These are phyloP conservation scores for Smittia sp. DNA, from an alignment of 2,888 invertebrate species.

Conservation along the genomic window DNA sequence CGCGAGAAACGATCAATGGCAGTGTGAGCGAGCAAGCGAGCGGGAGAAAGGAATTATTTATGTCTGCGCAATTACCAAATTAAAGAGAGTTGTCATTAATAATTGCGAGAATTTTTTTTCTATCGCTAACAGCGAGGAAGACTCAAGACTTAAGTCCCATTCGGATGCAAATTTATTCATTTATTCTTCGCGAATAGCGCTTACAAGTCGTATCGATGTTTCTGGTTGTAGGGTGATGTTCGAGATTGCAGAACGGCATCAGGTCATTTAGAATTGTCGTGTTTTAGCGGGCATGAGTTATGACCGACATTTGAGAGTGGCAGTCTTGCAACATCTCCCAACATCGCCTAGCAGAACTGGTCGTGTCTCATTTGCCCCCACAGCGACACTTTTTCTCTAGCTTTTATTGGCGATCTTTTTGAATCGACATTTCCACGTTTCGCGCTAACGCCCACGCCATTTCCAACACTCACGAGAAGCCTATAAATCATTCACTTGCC, in stretches of 20 bases:
- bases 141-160: neutral
- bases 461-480: neutral
- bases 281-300: neutral
- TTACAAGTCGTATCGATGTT: neutral
- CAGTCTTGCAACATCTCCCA: conserved; percentile 22
- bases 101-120: neutral
- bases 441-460: neutral
- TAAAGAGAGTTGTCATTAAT: neutral
- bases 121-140: neutral
- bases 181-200: neutral
- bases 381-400: conserved; percentile 2
- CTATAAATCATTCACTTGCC: conserved; percentile 37
- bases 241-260: neutral
- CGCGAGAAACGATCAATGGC: neutral
- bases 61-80: conserved; percentile 13
- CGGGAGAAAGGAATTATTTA: neutral
- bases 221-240: conserved; percentile 2
- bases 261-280: neutral
- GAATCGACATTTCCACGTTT: neutral
- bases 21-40: neutral
- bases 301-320: neutral
- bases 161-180: conserved; percentile 13
- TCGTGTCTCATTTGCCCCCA: neutral
- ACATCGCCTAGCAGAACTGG: neutral
- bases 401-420: conserved; percentile 16